A percentile compares a stretch with the other conserved stretches of the same genome.
These are phyloP conservation scores for Marasmarcha lunaedactyla DNA, from an alignment of 2,888 invertebrate species.

Conservation along the genomic window DNA sequence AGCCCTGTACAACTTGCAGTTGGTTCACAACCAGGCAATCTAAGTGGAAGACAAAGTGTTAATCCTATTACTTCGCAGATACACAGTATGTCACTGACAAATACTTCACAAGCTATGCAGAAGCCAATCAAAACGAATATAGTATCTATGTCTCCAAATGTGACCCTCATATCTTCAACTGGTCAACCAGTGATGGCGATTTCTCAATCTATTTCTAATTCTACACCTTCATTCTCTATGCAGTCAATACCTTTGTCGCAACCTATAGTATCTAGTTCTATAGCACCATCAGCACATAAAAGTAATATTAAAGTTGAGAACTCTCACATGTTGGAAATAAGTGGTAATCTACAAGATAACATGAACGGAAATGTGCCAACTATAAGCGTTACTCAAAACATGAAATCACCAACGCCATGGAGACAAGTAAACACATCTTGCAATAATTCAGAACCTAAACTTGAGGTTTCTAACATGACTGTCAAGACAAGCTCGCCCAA, in stretches of 20 bases:
- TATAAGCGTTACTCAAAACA: slow-evolving; percentile 57
- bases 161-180: slow-evolving; percentile 53
- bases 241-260: slow-evolving; percentile 59
- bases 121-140: slow-evolving; percentile 40
- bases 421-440: slow-evolving; percentile 38
- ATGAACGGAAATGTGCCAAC: slow-evolving; percentile 45
- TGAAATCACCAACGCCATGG: slow-evolving; percentile 62
- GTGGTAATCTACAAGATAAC: slow-evolving; percentile 55
- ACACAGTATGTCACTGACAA: slow-evolving; percentile 51
- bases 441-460: slow-evolving; percentile 37
- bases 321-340: slow-evolving; percentile 58
- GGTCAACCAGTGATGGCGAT: slow-evolving; percentile 64
- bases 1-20: slow-evolving; percentile 34
- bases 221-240: slow-evolving; percentile 44
- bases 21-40: slow-evolving; percentile 38
- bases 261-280: slow-evolving; percentile 60
- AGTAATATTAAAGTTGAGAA: slow-evolving; percentile 54
- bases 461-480: slow-evolving; percentile 45
- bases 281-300: slow-evolving; percentile 48
- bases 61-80: slow-evolving; percentile 64
- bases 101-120: slow-evolving; percentile 41
- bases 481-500: slow-evolving; percentile 38
- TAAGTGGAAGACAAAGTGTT: slow-evolving; percentile 47
- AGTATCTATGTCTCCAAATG: slow-evolving; percentile 54
- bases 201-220: slow-evolving; percentile 52